Conservation (phyloP, 2,113 vertebrate genomes). For the Hipposideros armiger region DNA sequence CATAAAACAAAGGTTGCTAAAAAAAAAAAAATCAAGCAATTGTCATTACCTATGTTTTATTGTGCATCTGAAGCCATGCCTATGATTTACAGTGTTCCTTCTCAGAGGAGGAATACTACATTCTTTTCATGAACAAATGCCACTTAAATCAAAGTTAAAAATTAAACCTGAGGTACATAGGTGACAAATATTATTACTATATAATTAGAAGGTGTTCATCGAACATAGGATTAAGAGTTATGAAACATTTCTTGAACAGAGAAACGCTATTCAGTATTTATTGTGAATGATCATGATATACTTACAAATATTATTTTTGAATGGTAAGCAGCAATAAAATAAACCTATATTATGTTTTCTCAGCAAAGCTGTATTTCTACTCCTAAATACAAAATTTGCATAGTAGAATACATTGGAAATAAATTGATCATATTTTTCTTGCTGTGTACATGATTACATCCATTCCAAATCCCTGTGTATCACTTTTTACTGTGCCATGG, state of each 20-base stretch:
- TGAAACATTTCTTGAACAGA: slow-evolving; percentile 40
- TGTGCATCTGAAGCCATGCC: neutral
- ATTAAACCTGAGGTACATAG: neutral
- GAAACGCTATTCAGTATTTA: slow-evolving; percentile 55
- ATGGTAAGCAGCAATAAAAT: slow-evolving; percentile 53
- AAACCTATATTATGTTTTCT: slow-evolving; percentile 60
- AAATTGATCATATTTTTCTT: slow-evolving; percentile 75
- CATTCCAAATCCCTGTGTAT: slow-evolving; percentile 67
- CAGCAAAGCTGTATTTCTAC: slow-evolving; percentile 68
- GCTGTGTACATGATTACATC: slow-evolving; percentile 59
- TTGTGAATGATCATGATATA: slow-evolving; percentile 41
- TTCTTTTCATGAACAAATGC: slow-evolving; percentile 22
- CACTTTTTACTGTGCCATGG: slow-evolving; percentile 64
- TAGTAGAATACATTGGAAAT: slow-evolving; percentile 54
- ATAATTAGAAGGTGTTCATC: slow-evolving; percentile 58
- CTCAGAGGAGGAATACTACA: neutral
- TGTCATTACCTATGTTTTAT: neutral
- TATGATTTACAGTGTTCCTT: neutral
- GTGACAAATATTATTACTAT: slow-evolving; percentile 38
- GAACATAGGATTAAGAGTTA: slow-evolving; percentile 59
- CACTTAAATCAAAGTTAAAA: slow-evolving; percentile 49
- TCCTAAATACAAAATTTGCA: slow-evolving; percentile 63
- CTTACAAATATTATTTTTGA: slow-evolving; percentile 63
- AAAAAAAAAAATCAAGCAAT: neutral
- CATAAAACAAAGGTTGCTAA: neutral